Conservation (phyloP, 2,888 invertebrate species). For the Tanypteryx hageni region DNA sequence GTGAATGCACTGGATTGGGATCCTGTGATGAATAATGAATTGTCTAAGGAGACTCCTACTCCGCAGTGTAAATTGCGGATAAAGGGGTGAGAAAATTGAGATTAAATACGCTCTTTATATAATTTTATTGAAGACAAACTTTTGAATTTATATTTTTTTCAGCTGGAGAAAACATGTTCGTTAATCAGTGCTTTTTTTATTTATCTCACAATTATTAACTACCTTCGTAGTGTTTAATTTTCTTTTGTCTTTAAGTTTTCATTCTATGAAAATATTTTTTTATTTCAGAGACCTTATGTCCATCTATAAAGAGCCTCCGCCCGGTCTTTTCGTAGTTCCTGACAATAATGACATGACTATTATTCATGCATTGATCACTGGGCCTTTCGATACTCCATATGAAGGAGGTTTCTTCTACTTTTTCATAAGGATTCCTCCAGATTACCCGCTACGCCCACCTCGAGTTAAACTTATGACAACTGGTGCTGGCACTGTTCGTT, state of each 20-base stretch:
- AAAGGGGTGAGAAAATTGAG: constrained; percentile 26
- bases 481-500: constrained; percentile 78
- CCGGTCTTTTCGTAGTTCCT: constrained; percentile 78
- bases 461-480: constrained; percentile 80
- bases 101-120: neutral
- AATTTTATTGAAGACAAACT: neutral
- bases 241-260: neutral
- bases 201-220: too few relatives aligned
- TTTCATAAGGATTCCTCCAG: constrained; percentile 77
- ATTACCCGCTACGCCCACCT: constrained; percentile 79
- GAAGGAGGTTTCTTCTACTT: constrained; percentile 78
- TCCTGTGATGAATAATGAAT: constrained; percentile 37
- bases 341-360: constrained; percentile 78
- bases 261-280: constrained; percentile 4
- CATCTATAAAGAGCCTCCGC: constrained; percentile 78
- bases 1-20: constrained; percentile 14
- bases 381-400: constrained; percentile 80
- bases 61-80: constrained; percentile 40
- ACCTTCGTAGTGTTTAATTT: neutral
- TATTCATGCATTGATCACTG: constrained; percentile 79
- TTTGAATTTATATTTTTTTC: neutral
- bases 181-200: neutral
- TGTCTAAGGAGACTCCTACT: constrained; percentile 20
- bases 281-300: constrained; percentile 77
- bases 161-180: neutral